Percentiles rank a stretch among this genome's conserved stretches.
Evolutionary conservation across 1,140 invertebrate genomes (phyloP).

Genomic region (Eumeta japonica): DNA sequence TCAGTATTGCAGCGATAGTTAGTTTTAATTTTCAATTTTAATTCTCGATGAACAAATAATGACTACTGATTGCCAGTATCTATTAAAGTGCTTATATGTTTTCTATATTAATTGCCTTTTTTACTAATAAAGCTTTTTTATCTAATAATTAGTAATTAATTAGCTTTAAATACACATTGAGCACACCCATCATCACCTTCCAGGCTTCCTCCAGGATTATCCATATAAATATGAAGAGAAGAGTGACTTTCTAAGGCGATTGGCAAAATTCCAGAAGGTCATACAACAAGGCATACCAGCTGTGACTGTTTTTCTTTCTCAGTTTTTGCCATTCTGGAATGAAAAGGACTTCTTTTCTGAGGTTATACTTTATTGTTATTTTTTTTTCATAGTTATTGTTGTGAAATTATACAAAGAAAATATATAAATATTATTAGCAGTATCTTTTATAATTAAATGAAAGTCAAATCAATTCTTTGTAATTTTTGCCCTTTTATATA

Average conservation of each 20-base stretch:
- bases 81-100: too few species aligned
- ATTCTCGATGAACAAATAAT: too few species aligned
- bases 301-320: slow-evolving; percentile 40
- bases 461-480: not conserved
- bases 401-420: slow-evolving; percentile 2
- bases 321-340: slow-evolving; percentile 47
- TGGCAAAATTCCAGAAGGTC: slow-evolving; percentile 31
- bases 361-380: slow-evolving; percentile 20
- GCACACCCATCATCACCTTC: too few species aligned
- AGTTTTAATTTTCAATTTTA: too few species aligned
- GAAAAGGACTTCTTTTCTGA: slow-evolving; percentile 43
- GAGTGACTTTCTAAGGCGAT: slow-evolving; percentile 29
- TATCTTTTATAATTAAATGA: not conserved
- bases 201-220: slow-evolving; percentile 37
- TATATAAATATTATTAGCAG: not conserved
- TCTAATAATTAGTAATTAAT: not conserved
- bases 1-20: too few species aligned
- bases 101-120: too few species aligned
- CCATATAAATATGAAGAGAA: slow-evolving; percentile 35
- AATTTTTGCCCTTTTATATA: not conserved
- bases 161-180: too few species aligned
- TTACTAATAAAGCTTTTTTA: not conserved
- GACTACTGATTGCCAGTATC: too few species aligned
- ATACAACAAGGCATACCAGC: slow-evolving; percentile 43
- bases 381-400: slow-evolving; percentile 3